phyloP scores from a whole-genome alignment of 2,113 vertebrate genomes.

The Nerophis lumbriciformis region DNA sequence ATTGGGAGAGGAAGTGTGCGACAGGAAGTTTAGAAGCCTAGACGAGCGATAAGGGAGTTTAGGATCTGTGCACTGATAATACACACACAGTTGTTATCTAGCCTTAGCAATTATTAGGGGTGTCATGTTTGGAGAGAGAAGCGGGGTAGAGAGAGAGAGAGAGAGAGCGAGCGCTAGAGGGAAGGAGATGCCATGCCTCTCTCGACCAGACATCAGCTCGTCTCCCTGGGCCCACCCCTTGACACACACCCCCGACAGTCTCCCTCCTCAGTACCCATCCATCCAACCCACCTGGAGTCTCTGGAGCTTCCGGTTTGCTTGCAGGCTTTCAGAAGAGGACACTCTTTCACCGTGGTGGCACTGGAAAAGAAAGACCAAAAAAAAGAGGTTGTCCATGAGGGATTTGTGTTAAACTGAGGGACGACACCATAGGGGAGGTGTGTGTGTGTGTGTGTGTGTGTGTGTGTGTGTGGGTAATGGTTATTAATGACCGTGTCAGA shows the following conservation, averaged over 20 bases:
- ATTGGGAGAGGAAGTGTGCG: conserved; percentile 2
- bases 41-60: conserved; percentile 46
- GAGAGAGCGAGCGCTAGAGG: conserved; percentile 3
- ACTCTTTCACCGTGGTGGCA: conserved; percentile 44
- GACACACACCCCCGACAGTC: conserved; percentile 32
- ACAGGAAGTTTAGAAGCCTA: conserved; percentile 35
- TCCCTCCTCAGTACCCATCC: conserved; percentile 10
- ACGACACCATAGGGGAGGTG: conserved; percentile 47
- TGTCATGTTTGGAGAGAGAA: conserved; percentile 43
- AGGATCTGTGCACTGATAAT: conserved; percentile 44
- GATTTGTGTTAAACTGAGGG: conserved; percentile 57
- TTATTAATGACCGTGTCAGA: conserved; percentile 69
- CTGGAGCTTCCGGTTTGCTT: conserved; percentile 59
- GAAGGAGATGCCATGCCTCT: conserved; percentile 17
- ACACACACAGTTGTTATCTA: conserved; percentile 41
- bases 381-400: conserved; percentile 49
- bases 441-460: conserved; percentile 27
- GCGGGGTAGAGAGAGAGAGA: conserved; percentile 2
- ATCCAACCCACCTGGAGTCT: conserved; percentile 35
- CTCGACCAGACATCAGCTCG: conserved; percentile 45
- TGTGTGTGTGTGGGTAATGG: conserved; percentile 48
- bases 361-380: conserved; percentile 32
- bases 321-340: conserved; percentile 37
- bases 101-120: conserved; percentile 51
- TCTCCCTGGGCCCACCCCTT: conserved; percentile 49